Base-by-base conservation (phyloP, 2,888 invertebrate genomes). In the Drosophila tanythrix region DNA sequence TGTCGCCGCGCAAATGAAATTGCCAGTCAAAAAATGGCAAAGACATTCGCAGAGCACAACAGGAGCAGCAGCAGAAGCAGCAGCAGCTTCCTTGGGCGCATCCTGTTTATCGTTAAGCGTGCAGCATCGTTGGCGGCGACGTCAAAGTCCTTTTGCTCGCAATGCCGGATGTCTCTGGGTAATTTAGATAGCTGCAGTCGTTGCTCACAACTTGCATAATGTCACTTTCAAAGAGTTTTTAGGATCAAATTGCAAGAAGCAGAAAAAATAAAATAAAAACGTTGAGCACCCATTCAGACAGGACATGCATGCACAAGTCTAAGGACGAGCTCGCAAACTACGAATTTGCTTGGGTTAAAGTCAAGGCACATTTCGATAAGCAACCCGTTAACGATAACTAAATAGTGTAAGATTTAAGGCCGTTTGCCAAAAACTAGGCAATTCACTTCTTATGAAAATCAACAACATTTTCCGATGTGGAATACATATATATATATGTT, bases 151-250 rank as follows among this genome's bases (percentile, higher is more conserved):
- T 75, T 76, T 62, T 68, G 73, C 79, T 65, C 60, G 79, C 55
- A 56, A 76, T 76, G 78, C 80, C 90, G 88, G 88, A 89, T 85
- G 88, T 89, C 87, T 90, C 89, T 82, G 83, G 90, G 89, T 89
- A 90, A 89, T 90, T 89, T 89, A 89, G 88, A 89, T 89, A 90
- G 88, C 87, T 85, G 81, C 87, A 87, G 81, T 81, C 76, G 78
- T 76, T 74, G 82, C 78, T 72, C 76, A 70, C 77, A 86, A 86
- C 84, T 86, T 87, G 80, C 88, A 85, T 84, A 88, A 88, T 86
- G 85, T 86, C 83, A 83, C 70, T 83, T 86, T 71, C 81, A 60
- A 84, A 81, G 80, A 68, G 75, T 79, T 73, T 65, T 51, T 50
- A 59, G 48, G 46, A 56, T 50, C 72, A 78, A 79, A 78, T 78